Conservation (phyloP, 2,888 invertebrate genomes). For the Aphidoletes aphidimyza region DNA sequence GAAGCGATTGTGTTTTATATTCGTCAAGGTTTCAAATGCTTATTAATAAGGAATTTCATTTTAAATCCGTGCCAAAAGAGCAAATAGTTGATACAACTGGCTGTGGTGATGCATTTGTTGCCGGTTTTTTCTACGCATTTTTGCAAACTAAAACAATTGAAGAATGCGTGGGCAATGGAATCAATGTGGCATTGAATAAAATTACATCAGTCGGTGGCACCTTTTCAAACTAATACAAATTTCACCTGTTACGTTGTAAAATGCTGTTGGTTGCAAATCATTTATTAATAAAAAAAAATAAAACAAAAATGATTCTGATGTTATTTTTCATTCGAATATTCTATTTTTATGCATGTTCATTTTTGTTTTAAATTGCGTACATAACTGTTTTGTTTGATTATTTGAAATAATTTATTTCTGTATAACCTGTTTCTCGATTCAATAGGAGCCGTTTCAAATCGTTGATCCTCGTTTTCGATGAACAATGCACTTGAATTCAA, state of each 20-base stretch:
- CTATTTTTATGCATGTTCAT: constrained; percentile 1
- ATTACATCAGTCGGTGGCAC: constrained; percentile 66
- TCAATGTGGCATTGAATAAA: constrained; percentile 66
- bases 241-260: neutral
- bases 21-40: neutral
- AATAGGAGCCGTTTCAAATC: no score
- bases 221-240: neutral
- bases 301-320: neutral
- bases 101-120: constrained; percentile 72
- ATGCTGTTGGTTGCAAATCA: neutral
- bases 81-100: constrained; percentile 70
- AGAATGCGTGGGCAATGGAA: constrained; percentile 67
- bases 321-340: neutral
- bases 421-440: constrained; percentile 37
- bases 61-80: constrained; percentile 61
- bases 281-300: neutral
- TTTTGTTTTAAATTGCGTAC: no score
- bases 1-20: neutral
- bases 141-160: constrained; percentile 64
- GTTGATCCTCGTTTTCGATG: no score
- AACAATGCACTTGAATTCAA: no score
- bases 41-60: neutral
- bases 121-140: constrained; percentile 70
- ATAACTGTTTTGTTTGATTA: constrained; percentile 9
- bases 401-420: constrained; percentile 41